Evolutionary conservation across 2,888 invertebrate genomes (phyloP).

Genomic region (Tryphoninae sp.): DNA sequence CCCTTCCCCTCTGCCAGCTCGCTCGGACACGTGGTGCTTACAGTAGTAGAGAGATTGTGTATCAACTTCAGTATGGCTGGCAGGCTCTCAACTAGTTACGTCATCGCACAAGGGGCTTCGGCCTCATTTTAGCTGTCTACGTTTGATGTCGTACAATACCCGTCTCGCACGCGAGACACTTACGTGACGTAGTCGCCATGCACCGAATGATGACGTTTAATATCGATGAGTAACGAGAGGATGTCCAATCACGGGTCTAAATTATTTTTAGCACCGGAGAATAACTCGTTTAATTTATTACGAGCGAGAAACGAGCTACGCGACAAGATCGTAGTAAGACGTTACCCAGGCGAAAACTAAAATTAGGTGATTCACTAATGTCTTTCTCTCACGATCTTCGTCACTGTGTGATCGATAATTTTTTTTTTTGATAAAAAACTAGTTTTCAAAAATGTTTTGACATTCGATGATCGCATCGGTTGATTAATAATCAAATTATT

Average conservation of each 20-base stretch:
- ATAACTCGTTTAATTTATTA: too few relatives aligned
- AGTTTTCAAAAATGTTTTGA: background rate
- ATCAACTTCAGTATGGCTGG: slow-evolving; percentile 78
- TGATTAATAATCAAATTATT: background rate
- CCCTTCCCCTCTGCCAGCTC: slow-evolving; percentile 77
- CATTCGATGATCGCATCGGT: background rate
- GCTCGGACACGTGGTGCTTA: slow-evolving; percentile 49
- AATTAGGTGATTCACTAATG: slow-evolving; percentile 38
- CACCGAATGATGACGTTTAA: too few relatives aligned
- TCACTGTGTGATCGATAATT: too few relatives aligned
- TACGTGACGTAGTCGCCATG: slow-evolving; percentile 14
- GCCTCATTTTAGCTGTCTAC: too few relatives aligned
- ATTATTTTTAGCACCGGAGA: too few relatives aligned
- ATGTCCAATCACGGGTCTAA: too few relatives aligned
- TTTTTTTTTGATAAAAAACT: background rate
- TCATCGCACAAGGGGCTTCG: slow-evolving; percentile 49
- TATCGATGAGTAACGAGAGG: too few relatives aligned
- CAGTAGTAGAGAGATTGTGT: slow-evolving; percentile 4
- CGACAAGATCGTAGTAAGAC: slow-evolving; percentile 42
- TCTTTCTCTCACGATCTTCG: background rate
- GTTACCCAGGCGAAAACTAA: slow-evolving; percentile 30
- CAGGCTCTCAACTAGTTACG: slow-evolving; percentile 65
- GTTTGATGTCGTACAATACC: slow-evolving; percentile 54
- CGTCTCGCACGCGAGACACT: background rate
- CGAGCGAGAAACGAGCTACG: background rate